Evolutionary conservation across 2,797 vertebrate genomes (phyloP), one percentile per base, ranked within the genome.

Genomic region (Salmo trutta): DNA sequence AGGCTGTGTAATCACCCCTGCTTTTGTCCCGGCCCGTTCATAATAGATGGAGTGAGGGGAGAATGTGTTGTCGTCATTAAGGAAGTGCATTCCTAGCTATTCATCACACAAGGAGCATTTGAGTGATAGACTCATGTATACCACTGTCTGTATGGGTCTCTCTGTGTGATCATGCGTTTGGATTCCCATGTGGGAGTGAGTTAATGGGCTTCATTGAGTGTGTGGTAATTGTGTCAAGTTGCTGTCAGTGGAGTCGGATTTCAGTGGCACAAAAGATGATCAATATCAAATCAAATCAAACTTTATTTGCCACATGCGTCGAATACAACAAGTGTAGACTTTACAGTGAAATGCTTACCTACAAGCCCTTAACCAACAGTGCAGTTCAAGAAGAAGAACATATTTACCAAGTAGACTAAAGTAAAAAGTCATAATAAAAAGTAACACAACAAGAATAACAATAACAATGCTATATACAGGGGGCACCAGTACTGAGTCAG

Each of bases 101-200:
- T 59, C 54, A 59, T n/a, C n/a, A 59, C n/a, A 59, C 16, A n/a
- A 6, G 17, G 6, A 59, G 16, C 54, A n/a, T 21, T 59, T 17
- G 19, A 47, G 41, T 47, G 10, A 47, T 47, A 3, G 41, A 47
- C 41, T 47, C 41, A 47, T 3, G 41, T 12, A 47, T 47, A 59
- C 19, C 74, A 85, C 72, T 54, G 75, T 71, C 79, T 66, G 77
- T 83, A 94, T 91, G 94, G 90, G 91, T 91, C 89, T 91, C 94
- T 95, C 93, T 92, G 91, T 47, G 51, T 77, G 71, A 62, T 33
- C 78, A 69, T 74, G 72, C 78, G 77, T 36, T 56, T 10, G 67
- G 5, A 16, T 73, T 59, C 41, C 41, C 56, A 70, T 64, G 59
- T 73, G 51, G 56, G 66, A 52, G 47, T 76, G 65, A 67, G 36